These are phyloP conservation scores for Tenthredo livida DNA, from an alignment of 2,888 invertebrate genomes.

Conservation along the genomic window DNA sequence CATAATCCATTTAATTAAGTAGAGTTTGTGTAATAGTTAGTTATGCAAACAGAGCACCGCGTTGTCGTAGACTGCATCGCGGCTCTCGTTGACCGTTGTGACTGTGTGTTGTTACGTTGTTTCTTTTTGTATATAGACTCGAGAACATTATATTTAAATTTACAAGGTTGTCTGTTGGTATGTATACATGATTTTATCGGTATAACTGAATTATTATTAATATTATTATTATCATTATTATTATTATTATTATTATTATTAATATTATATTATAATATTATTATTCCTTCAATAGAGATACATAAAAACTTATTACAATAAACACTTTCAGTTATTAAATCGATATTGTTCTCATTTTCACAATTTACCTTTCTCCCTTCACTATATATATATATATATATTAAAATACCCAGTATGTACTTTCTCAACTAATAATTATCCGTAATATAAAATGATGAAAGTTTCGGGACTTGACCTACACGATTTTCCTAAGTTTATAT, in stretches of 20 bases:
- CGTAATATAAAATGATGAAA: not conserved
- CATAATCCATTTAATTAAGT: conserved; percentile 34
- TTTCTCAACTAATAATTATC: not conserved
- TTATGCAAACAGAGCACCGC: conserved; percentile 36
- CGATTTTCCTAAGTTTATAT: not conserved
- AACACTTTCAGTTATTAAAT: conserved; percentile 54
- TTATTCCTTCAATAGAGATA: conserved; percentile 45
- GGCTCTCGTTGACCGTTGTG: conserved; percentile 59
- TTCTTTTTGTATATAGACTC: conserved; percentile 64
- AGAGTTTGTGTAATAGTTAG: conserved; percentile 46
- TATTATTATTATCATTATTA: conserved; percentile 60
- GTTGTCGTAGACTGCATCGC: conserved; percentile 19
- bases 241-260: conserved; percentile 51
- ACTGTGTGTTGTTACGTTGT: conserved; percentile 69
- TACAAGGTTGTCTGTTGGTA: conserved; percentile 70
- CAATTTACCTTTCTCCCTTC: not conserved
- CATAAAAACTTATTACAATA: conserved; percentile 50
- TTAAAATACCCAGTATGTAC: not conserved
- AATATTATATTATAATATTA: conserved; percentile 52
- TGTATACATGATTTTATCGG: conserved; percentile 68
- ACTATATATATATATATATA: too few relatives aligned
- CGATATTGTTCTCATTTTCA: not conserved
- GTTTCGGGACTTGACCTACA: not conserved
- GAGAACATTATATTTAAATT: conserved; percentile 66
- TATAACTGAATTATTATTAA: conserved; percentile 61